Evolutionary conservation across 2,888 invertebrate species (phyloP), one percentile per base, ranked within the genome.

Genomic region (Habroteleia sp.): DNA sequence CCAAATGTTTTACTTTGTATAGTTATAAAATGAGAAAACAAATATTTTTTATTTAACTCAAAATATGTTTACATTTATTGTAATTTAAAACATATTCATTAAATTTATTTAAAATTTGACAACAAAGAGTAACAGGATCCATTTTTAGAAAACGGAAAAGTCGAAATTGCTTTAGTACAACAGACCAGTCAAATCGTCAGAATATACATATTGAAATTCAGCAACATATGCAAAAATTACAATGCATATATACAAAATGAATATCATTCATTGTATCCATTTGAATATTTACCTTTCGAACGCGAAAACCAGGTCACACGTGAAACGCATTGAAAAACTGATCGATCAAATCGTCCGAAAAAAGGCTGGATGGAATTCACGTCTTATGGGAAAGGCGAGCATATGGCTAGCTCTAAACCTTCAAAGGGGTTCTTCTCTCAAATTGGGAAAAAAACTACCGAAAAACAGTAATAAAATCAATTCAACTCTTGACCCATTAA

Each of bases 361-460:
- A 33, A 33, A 35, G 10, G 25, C 6, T 16, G 23, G n/a, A 44
- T 14, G 35, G 35, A 23, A 50, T 52, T n/a, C 20, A 13, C 42
- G 23, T 8, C 10, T 65, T 54, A 52, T 54, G 65, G 65, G 65
- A 65, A 65, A 65, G 3, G 7, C 29, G 54, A 65, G 23, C 65
- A 65, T 54, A 65, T 65, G 65, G 65, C 5, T 13, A n/a, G 10
- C n/a, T 29, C 8, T 10, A 20, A 7, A 13, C 6, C 13, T 27
- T 44, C 6, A 54, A 65, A 65, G 17, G 54, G 54, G 52, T 54
- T 50, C 42, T 27, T 11, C n/a, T n/a, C n/a, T n/a, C 17, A 46
- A 10, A 39, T 16, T 20, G 11, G 11, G 3, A 8, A 35, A 16
- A 46, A 62, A 41, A 50, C 1, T 3, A 3, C 46, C 3, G 6